Evolutionary conservation across 2,797 vertebrate species (phyloP).

Genomic region (Cyclura pinguis): DNA sequence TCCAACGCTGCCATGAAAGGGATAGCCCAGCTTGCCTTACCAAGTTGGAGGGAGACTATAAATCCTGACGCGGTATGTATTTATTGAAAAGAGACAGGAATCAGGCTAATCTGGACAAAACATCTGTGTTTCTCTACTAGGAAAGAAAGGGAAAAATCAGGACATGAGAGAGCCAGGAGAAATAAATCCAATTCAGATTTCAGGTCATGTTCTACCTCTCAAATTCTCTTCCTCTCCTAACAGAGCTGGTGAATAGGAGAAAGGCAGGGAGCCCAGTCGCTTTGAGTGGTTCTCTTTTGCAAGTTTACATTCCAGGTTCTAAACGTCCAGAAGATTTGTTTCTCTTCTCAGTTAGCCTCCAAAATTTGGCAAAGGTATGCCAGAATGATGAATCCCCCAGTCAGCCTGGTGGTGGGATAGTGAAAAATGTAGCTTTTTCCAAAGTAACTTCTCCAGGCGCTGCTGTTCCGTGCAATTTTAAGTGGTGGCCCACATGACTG

Average conservation of each 20-base stretch:
- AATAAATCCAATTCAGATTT: slow-evolving; percentile 48
- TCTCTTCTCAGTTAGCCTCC: no score
- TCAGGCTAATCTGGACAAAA: slow-evolving; percentile 44
- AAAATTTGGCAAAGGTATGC: no score
- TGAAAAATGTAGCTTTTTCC: no score
- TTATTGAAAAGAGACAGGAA: slow-evolving; percentile 46
- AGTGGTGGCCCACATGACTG: no score
- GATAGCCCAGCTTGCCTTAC: slow-evolving; percentile 14
- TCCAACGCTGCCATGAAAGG: not conserved
- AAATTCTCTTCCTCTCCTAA: not conserved
- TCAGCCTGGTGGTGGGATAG: no score
- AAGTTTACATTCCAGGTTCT: not conserved
- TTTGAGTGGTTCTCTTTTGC: no score
- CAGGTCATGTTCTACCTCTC: not conserved
- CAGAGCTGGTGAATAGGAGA: not conserved
- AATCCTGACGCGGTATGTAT: slow-evolving; percentile 10
- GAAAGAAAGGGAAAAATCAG: slow-evolving; percentile 5
- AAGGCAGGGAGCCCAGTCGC: fast-evolving
- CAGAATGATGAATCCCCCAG: no score
- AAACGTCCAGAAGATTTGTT: not conserved
- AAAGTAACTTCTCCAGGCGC: no score
- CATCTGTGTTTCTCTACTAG: slow-evolving; percentile 18
- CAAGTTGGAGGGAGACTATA: not conserved
- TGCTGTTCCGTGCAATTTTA: no score
- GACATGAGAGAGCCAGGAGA: slow-evolving; percentile 20